Percentiles rank a stretch among this genome's conserved stretches.
Conservation (phyloP, 2,113 vertebrate species). For the Solea senegalensis region DNA sequence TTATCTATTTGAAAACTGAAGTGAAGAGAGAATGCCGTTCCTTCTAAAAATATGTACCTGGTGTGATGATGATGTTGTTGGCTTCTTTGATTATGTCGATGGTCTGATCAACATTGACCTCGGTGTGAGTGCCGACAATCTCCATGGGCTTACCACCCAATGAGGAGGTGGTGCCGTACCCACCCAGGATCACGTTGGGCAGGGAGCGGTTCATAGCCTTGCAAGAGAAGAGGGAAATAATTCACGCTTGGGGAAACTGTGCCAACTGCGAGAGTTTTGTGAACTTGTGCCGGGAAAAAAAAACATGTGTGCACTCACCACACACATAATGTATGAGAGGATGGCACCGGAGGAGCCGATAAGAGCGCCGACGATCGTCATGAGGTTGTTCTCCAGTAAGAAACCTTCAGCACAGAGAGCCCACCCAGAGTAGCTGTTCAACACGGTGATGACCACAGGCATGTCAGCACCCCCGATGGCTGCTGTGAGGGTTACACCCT, state of each 20-base stretch:
- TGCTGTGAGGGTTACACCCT: slow-evolving; percentile 85
- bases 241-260: background rate
- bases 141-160: slow-evolving; percentile 84
- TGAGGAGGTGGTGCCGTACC: slow-evolving; percentile 82
- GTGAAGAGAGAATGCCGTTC: too few species aligned
- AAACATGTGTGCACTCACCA: slow-evolving; percentile 73
- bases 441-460: slow-evolving; percentile 85
- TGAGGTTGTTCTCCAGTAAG: slow-evolving; percentile 83
- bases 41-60: too few species aligned
- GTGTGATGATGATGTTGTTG: slow-evolving; percentile 84
- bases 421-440: slow-evolving; percentile 87
- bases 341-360: slow-evolving; percentile 86
- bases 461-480: slow-evolving; percentile 87
- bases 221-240: background rate
- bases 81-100: slow-evolving; percentile 84
- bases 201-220: slow-evolving; percentile 85
- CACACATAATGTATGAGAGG: slow-evolving; percentile 87
- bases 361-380: slow-evolving; percentile 85
- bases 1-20: too few species aligned
- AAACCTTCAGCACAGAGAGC: slow-evolving; percentile 85
- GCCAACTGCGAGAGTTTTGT: background rate
- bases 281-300: background rate
- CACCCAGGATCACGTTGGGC: slow-evolving; percentile 83
- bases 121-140: slow-evolving; percentile 85
- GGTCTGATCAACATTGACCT: slow-evolving; percentile 84